Conservation (phyloP, 2,888 invertebrate species). For the Mechanitis mazaeus region DNA sequence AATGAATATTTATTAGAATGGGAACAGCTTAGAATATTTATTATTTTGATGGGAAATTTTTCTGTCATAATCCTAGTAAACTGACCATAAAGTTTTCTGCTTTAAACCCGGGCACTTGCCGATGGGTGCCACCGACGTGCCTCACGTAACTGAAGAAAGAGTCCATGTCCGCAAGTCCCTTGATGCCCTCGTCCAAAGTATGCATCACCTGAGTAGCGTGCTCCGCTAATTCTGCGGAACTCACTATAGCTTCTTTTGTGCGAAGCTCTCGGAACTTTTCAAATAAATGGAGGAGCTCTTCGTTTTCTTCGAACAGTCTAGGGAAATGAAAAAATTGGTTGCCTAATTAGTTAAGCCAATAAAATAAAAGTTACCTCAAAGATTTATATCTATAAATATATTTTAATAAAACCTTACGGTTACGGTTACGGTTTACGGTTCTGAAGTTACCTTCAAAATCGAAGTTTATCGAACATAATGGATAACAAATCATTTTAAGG, state of each 20-base stretch:
- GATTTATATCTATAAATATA: no score
- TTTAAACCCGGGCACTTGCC: conserved; percentile 88
- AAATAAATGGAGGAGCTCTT: conserved; percentile 84
- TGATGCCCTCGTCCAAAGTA: conserved; percentile 91
- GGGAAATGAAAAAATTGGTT: conserved; percentile 25
- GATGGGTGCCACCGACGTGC: conserved; percentile 88
- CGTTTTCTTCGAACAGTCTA: conserved; percentile 91
- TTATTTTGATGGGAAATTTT: no score
- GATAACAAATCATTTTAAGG: no score
- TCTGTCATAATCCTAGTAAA: no score
- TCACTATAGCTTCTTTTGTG: conserved; percentile 84
- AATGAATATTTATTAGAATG: no score
- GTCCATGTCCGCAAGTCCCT: conserved; percentile 87
- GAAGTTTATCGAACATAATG: no score
- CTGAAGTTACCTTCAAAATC: no score
- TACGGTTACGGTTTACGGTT: no score
- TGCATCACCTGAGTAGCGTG: conserved; percentile 93
- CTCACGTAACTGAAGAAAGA: conserved; percentile 86
- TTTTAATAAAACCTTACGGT: no score
- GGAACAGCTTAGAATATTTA: no score
- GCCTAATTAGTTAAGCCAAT: no score
- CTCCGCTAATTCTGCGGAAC: conserved; percentile 87
- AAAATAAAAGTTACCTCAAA: no score
- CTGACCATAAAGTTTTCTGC: conserved; percentile 90
- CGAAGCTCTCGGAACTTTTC: conserved; percentile 85